A percentile compares a stretch with the other conserved stretches of the same genome.
Evolutionary conservation across 1,140 invertebrate species (phyloP).

Genomic region (Glossosoma conforme): DNA sequence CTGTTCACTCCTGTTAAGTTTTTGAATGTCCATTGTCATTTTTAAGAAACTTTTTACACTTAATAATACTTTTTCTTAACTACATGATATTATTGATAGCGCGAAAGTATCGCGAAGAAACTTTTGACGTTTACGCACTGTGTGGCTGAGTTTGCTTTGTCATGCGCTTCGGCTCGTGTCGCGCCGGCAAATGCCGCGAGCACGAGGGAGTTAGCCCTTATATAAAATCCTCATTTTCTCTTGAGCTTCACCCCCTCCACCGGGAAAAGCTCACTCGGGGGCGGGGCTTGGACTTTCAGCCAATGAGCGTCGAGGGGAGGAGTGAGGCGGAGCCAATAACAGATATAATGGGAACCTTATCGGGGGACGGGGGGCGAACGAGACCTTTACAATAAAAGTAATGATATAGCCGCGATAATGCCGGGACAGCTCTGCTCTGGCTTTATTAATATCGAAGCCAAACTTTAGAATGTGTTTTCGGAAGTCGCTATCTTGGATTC

Average conservation of each 20-base stretch:
- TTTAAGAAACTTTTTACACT: slow-evolving; percentile 29
- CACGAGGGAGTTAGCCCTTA: slow-evolving; percentile 18
- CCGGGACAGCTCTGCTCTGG: slow-evolving; percentile 10
- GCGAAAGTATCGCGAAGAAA: background rate
- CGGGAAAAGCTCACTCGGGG: slow-evolving; percentile 30
- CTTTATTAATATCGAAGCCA: slow-evolving; percentile 15
- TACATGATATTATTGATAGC: background rate
- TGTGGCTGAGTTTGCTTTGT: background rate
- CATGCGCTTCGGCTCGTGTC: slow-evolving; percentile 12
- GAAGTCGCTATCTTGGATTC: slow-evolving; percentile 14
- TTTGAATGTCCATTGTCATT: slow-evolving; percentile 54
- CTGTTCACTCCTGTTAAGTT: slow-evolving; percentile 47
- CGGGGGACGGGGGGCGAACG: slow-evolving; percentile 21
- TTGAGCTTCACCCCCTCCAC: slow-evolving; percentile 5
- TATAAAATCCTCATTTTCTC: slow-evolving; percentile 21
- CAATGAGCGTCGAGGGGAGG: slow-evolving; percentile 36
- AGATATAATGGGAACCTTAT: slow-evolving; percentile 25
- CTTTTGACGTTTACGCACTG: background rate
- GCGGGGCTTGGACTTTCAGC: slow-evolving; percentile 37
- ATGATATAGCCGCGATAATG: slow-evolving; percentile 27
- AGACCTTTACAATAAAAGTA: slow-evolving; percentile 28
- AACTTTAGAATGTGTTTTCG: slow-evolving; percentile 19
- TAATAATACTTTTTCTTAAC: background rate
- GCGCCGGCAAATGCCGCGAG: slow-evolving; percentile 21
- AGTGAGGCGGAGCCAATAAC: slow-evolving; percentile 33